Base-by-base conservation (phyloP, 2,888 invertebrate species). In the Aphidoletes aphidimyza region DNA sequence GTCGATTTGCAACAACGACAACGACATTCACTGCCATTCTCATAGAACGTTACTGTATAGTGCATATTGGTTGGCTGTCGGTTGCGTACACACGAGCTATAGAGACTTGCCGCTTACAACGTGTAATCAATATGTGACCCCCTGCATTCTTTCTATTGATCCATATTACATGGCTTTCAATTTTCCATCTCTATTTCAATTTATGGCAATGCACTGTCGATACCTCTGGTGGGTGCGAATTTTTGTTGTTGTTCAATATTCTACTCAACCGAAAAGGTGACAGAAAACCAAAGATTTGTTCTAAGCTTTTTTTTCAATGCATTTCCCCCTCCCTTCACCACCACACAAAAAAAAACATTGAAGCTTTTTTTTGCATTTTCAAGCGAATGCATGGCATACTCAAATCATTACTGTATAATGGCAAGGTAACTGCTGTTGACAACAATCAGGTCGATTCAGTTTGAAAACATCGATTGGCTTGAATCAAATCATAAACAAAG, bases 91-190 rank as follows among this genome's bases (percentile, higher is more conserved):
- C 2, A 47, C 26, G 11, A 3, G 3, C 14, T 8, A 54, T 22
- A 69, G 22, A 54, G 54, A 54, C 54, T 30, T 30, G 69, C 69
- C 69, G 69, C 69, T 69, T 30, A 69, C 69, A 69, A 30, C 34
- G 26, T 26, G 34, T 69, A 69, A 69, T 69, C 69, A 69, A 69
- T 69, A 69, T 69, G 69, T 69, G 69, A 69, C 69, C 69, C 69
- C 69, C 69, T 69, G 69, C 69, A 69, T 69, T 69, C 34, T 69
- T 69, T 69, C 69, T 69, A 69, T 69, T 69, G 69, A 69, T 69
- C 69, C 69, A 69, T 14, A 69, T 69, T 69, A 69, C 69, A 69
- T 69, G 30, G 69, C n/a, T 69, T 6, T 54, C 22, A n/a, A 22
- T 54, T 54, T 54, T 54, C 34, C 69, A 69, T 14, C 69, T 30